Conservation (phyloP, 2,888 invertebrate genomes). For the Conus canariensis region DNA sequence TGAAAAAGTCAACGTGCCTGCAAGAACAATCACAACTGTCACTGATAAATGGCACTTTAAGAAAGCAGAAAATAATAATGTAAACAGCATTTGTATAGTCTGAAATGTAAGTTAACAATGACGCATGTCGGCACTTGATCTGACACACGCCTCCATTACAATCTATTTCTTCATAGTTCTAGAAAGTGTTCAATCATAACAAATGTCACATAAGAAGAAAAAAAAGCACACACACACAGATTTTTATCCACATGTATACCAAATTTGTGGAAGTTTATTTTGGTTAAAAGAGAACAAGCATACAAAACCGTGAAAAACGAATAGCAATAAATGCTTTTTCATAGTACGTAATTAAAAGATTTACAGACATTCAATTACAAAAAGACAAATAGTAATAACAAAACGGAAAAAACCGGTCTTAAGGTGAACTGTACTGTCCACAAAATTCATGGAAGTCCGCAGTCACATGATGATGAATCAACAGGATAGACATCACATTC, state of each 20-base stretch:
- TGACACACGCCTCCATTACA: not conserved
- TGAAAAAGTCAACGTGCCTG: not conserved
- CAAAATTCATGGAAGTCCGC: not conserved
- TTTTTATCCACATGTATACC: not conserved
- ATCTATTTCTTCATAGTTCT: not conserved
- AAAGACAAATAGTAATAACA: too few relatives aligned
- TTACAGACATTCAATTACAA: too few relatives aligned
- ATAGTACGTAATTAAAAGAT: too few relatives aligned
- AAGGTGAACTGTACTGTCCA: not conserved
- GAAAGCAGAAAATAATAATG: not conserved
- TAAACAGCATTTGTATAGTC: not conserved
- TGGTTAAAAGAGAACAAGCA: too few relatives aligned
- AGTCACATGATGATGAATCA: not conserved
- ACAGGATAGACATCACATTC: not conserved
- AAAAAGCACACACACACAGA: not conserved
- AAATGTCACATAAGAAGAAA: not conserved
- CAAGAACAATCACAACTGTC: not conserved
- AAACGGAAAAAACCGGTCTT: too few relatives aligned
- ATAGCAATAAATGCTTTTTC: too few relatives aligned
- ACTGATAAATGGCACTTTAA: constrained; percentile 23
- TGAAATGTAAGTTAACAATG: not conserved
- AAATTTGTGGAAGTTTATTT: too few relatives aligned
- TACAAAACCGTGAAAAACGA: too few relatives aligned
- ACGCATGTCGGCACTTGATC: not conserved
- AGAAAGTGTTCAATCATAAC: not conserved